phyloP scores from a whole-genome alignment of 2,888 invertebrate species.

The Cryptocheilus praepositus region DNA sequence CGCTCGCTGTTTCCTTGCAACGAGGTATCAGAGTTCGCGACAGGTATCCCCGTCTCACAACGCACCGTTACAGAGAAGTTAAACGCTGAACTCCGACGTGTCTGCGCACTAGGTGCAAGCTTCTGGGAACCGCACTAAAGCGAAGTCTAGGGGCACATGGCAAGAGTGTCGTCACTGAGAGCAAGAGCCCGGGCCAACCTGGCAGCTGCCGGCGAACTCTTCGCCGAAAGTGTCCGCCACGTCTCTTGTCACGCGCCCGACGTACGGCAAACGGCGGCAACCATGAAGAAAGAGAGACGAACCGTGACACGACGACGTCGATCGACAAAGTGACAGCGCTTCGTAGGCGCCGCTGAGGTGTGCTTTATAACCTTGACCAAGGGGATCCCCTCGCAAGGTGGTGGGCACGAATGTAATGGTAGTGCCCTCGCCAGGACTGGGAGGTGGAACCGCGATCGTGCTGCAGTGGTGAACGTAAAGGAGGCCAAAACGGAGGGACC shows the following conservation, averaged over 20 bases:
- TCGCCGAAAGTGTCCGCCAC: neutral
- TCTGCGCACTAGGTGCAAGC: too few relatives aligned
- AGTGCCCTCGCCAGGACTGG: conserved; percentile 38
- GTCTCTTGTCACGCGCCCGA: neutral
- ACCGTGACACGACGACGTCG: conserved; percentile 64
- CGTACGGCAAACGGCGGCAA: conserved; percentile 1
- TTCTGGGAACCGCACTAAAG: too few relatives aligned
- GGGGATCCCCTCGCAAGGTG: conserved; percentile 3
- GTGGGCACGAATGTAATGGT: conserved; percentile 6
- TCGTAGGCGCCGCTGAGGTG: conserved; percentile 61
- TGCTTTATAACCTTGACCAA: conserved; percentile 69
- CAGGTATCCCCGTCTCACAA: too few relatives aligned
- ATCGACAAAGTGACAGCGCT: conserved; percentile 69
- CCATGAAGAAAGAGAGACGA: conserved; percentile 30
- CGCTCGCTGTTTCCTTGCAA: too few relatives aligned
- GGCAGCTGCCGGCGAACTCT: too few relatives aligned
- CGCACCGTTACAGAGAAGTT: too few relatives aligned
- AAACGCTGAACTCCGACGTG: too few relatives aligned
- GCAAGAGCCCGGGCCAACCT: too few relatives aligned
- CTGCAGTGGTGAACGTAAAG: conserved; percentile 45
- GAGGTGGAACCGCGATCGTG: conserved; percentile 39
- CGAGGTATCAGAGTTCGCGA: too few relatives aligned
- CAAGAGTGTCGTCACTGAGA: too few relatives aligned
- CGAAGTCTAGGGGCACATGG: too few relatives aligned
- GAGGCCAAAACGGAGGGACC: conserved; percentile 63